Conservation (phyloP, 2,797 vertebrate genomes). For the Typhlichthys subterraneus region DNA sequence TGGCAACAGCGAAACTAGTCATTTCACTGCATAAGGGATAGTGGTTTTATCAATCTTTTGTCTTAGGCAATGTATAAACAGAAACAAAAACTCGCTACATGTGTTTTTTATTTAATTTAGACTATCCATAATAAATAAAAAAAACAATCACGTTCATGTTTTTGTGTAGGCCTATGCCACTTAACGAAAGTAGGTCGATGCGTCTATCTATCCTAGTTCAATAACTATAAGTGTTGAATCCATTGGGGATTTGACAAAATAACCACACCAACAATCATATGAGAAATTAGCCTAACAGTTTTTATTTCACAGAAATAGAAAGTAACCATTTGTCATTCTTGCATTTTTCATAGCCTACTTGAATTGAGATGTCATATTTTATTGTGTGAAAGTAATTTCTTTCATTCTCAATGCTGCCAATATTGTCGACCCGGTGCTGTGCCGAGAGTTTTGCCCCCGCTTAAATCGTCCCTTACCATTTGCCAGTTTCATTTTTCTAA, state of each 20-base stretch:
- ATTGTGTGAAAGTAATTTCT: conserved; percentile 61
- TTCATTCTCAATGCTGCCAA: conserved; percentile 44
- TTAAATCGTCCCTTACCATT: too few species aligned
- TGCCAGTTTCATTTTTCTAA: too few species aligned
- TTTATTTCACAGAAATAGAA: not conserved
- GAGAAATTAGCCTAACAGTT: not conserved
- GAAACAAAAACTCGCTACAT: conserved; percentile 45
- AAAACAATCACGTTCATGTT: not conserved
- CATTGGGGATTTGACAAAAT: conserved; percentile 38
- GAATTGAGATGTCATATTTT: conserved; percentile 57
- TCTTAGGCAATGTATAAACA: conserved; percentile 2
- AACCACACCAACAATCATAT: conserved; percentile 1
- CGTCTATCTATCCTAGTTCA: conserved; percentile 56
- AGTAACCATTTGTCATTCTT: conserved; percentile 13
- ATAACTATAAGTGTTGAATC: conserved; percentile 64
- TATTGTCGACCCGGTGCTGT: conserved; percentile 56
- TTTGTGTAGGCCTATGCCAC: conserved; percentile 16
- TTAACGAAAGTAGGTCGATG: conserved; percentile 64
- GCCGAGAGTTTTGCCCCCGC: too few species aligned
- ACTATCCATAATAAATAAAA: not conserved
- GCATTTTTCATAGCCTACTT: conserved; percentile 16
- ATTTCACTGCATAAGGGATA: conserved; percentile 22
- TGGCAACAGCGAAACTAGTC: conserved; percentile 11
- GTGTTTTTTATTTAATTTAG: conserved; percentile 5
- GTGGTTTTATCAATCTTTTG: not conserved